Base-by-base conservation (phyloP, 2,113 vertebrate species). In the Cephalophus harveyi region DNA sequence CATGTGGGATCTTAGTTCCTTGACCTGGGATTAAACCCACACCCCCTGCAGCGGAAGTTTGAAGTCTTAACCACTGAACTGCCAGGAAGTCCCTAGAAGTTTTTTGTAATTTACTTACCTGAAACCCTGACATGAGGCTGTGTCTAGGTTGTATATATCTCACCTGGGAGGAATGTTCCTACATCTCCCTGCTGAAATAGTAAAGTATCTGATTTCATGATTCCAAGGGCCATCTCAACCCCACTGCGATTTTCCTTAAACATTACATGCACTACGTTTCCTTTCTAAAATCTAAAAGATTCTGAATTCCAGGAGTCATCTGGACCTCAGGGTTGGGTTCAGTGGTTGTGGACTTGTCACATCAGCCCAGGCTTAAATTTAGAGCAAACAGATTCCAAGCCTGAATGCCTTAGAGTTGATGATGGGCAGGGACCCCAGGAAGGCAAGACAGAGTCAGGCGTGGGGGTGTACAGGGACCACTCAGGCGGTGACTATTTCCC, bases 271-370 rank as follows among this genome's bases (percentile, higher is more conserved):
- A 43, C 16, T 59, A 43, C 11, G 6, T 54, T 79, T 88, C 64
- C 67, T 94, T 87, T 94, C 57, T 94, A 92, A 96, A 91, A 85
- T 83, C 71, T 40, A 33, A 85, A 93, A 71, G 21, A 89, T 76
- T 87, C 52, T 57, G 90, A 87, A 88, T 50, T 12, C 59, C 55
- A 21, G 87, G 43, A 62, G 36, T 82, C 76, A 27, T 27, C 54
- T 25, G 36, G 55, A 46, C 13, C 16, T 57, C 40, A 27, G 33
- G 21, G 12, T 55, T 81, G 15, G 7, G 67, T 71, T 36, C 60
- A 83, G 52, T 33, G 50, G 40, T 14, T 23, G n/a, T 52, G 30
- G 40, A 52, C 11, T 9, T 84, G 27, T 30, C 30, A 5, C 40
- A 40, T 23, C 86, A 59, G 67, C 27, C 50, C 85, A 91, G 67